Base-by-base conservation (phyloP, 2,113 vertebrate species). In the Etheostoma cragini region DNA sequence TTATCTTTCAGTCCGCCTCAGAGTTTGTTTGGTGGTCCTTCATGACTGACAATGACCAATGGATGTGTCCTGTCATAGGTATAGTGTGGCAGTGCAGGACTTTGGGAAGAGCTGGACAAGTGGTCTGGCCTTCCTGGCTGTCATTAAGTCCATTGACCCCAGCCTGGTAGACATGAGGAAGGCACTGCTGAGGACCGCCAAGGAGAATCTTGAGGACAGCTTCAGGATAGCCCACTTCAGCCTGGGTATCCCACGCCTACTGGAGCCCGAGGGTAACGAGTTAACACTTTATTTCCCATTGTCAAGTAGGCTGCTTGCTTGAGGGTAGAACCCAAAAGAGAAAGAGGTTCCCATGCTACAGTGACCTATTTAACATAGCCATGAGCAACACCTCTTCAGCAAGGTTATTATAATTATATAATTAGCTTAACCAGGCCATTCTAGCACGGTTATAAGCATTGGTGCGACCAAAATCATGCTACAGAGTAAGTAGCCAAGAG, bases 31-130 rank as follows among this genome's bases (percentile, higher is more conserved):
- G 8, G 6, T 54, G 15, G 5, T 66, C 14, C 54, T 57, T 46
- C 17, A 24, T 33, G 42, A 46, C 11, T 50, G 52, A 47, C 6
- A 4, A 30, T 56, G 38, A 69, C 38, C 24, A 16, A 22, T 62
- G 26, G 63, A 12, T 15, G 4, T 82, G 11, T 73, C 16, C 6
- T 65, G 35, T 65, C 80, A 14, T 60, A 99, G 98, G 91, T 99
- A 97, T 10, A 96, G 98, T 1, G 97, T 99, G 78, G 97, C 97
- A 0, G 96, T 98, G 80, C 96, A 98, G 85, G 97, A 99, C 91
- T 99, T 99, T 77, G 94, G 97, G 4, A 96, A 96, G 91, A 99
- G 98, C 75, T 99, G 98, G 98, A 95, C 93, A 57, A 99, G 97
- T 10, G 98, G 98, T 72, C 91, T 99, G 78, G 97, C 97, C 47